These are phyloP conservation scores for Cynoglossus semilaevis DNA, from an alignment of 2,113 vertebrate species.

Conservation along the genomic window DNA sequence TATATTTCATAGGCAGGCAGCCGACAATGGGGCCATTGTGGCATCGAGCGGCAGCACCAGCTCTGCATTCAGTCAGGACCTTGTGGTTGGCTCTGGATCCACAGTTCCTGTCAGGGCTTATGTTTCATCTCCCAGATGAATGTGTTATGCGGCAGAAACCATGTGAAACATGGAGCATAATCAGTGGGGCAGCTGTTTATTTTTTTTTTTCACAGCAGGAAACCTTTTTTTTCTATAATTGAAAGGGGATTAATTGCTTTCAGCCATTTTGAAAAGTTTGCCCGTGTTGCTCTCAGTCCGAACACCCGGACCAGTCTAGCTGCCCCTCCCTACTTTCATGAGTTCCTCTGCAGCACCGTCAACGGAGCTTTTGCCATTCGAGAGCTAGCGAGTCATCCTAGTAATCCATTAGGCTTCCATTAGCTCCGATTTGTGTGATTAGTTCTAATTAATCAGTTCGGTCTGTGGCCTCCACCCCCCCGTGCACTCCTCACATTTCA, in stretches of 20 bases:
- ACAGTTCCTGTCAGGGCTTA: conserved; percentile 45
- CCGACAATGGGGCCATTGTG: conserved; percentile 73
- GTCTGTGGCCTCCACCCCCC: conserved; percentile 58
- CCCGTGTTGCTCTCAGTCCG: conserved; percentile 46
- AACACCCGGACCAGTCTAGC: conserved; percentile 25
- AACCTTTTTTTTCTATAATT: conserved; percentile 32
- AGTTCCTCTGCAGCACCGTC: conserved; percentile 11
- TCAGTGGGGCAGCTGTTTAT: conserved; percentile 39
- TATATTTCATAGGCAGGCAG: conserved; percentile 71
- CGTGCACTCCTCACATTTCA: conserved; percentile 62
- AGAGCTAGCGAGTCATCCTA: conserved; percentile 49
- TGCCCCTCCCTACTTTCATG: conserved; percentile 40
- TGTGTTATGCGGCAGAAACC: conserved; percentile 46
- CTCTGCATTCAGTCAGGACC: conserved; percentile 56
- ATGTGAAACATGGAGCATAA: conserved; percentile 41
- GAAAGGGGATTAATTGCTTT: conserved; percentile 10
- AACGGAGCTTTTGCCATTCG: conserved; percentile 27
- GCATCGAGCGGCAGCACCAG: conserved; percentile 27
- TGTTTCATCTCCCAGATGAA: conserved; percentile 59
- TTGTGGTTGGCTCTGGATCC: conserved; percentile 47
- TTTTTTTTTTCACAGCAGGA: conserved; percentile 37
- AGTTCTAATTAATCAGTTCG: conserved; percentile 74
- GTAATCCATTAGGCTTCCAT: conserved; percentile 72
- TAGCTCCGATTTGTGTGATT: conserved; percentile 72
- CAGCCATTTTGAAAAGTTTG: conserved; percentile 59